Evolutionary conservation across 2,888 invertebrate genomes (phyloP).

Genomic region (Endotricha flammealis): DNA sequence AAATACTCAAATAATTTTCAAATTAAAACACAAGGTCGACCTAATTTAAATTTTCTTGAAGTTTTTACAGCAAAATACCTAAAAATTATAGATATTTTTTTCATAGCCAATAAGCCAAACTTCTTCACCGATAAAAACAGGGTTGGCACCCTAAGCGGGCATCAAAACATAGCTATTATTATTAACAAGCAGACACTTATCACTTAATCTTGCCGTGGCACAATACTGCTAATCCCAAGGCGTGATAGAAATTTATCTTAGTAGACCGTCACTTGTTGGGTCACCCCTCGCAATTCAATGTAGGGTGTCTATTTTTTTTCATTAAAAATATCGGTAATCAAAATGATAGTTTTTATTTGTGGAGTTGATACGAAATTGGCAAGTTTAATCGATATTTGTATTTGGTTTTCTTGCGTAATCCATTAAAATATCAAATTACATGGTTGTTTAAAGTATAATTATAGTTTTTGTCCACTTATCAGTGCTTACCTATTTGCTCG

Average conservation of each 20-base stretch:
- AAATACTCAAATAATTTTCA: too few relatives aligned
- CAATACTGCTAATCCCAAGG: slow-evolving; percentile 71
- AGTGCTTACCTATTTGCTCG: too few relatives aligned
- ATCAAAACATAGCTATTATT: slow-evolving; percentile 67
- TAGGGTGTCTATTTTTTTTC: neutral
- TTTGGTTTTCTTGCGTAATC: too few relatives aligned
- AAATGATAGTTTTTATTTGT: neutral
- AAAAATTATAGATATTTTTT: too few relatives aligned
- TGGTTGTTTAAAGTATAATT: too few relatives aligned
- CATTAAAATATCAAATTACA: too few relatives aligned
- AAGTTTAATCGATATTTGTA: too few relatives aligned
- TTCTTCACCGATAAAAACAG: neutral
- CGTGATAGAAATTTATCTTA: slow-evolving; percentile 36
- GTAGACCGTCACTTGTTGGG: slow-evolving; percentile 1
- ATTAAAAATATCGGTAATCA: neutral
- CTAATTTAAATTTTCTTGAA: too few relatives aligned
- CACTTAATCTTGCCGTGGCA: slow-evolving; percentile 72
- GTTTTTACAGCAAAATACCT: too few relatives aligned
- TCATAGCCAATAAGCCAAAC: neutral
- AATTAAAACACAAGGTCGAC: too few relatives aligned
- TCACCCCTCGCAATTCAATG: neutral
- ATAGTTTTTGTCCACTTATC: too few relatives aligned
- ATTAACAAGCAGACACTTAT: slow-evolving; percentile 73
- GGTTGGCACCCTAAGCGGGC: slow-evolving; percentile 33
- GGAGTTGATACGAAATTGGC: too few relatives aligned